Conservation (phyloP, 2,113 vertebrate species). For the Corythornis vintsioides region DNA sequence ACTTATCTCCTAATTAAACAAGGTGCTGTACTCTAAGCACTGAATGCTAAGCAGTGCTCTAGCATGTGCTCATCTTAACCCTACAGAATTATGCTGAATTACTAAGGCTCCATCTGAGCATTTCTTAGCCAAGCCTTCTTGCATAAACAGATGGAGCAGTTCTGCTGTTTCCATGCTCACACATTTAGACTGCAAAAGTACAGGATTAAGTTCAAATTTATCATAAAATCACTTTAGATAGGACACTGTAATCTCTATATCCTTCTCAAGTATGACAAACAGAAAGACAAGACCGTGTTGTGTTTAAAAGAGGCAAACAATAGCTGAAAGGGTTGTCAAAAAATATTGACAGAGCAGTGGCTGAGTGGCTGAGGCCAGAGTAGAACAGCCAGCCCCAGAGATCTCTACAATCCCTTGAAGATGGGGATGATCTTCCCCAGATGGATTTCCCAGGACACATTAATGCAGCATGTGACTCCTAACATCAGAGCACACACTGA, state of each 20-base stretch:
- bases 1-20: constrained; percentile 48
- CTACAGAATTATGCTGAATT: constrained; percentile 12
- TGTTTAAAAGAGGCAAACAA: neutral
- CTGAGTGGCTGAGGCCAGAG: neutral
- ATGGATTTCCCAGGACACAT: neutral
- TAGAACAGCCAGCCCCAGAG: neutral
- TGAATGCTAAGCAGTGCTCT: neutral
- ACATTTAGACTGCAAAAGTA: constrained; percentile 27
- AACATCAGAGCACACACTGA: neutral
- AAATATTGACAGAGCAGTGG: neutral
- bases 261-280: neutral
- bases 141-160: constrained; percentile 40
- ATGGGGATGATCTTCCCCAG: neutral
- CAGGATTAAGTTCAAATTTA: constrained; percentile 55
- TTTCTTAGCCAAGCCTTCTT: constrained; percentile 41
- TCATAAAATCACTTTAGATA: constrained; percentile 18
- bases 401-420: neutral
- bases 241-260: neutral
- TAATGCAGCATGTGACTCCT: neutral
- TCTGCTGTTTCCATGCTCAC: constrained; percentile 9
- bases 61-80: constrained; percentile 9
- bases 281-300: neutral
- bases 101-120: neutral
- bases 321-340: neutral
- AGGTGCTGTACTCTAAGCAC: neutral